Evolutionary conservation across 2,888 invertebrate genomes (phyloP).

Genomic region (Lithophane leautieri): DNA sequence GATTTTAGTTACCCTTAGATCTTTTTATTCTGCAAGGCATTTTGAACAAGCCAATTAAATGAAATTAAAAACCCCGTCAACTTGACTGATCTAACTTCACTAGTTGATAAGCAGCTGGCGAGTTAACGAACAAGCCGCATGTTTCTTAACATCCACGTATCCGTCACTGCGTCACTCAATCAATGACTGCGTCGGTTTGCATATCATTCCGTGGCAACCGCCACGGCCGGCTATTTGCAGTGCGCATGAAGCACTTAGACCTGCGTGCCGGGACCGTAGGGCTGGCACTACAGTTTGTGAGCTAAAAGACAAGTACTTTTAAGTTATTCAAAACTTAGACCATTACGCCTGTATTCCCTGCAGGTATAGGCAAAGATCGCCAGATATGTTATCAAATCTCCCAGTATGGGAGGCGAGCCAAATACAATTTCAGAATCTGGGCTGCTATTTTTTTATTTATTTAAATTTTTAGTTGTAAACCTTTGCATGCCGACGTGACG

Average conservation of each 20-base stretch:
- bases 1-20: not conserved
- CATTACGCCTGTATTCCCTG: not conserved
- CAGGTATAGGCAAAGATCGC: too few species aligned
- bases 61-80: not conserved
- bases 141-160: too few species aligned
- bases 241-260: not conserved
- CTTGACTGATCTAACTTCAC: not conserved
- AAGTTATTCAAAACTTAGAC: not conserved
- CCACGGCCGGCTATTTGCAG: constrained; percentile 9
- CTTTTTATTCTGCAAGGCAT: not conserved
- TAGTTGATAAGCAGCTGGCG: not conserved
- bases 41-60: not conserved
- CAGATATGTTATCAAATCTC: not conserved
- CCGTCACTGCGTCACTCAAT: too few species aligned
- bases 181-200: constrained; percentile 2
- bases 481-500: too few species aligned
- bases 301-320: not conserved
- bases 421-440: not conserved
- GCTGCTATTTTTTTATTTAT: too few species aligned
- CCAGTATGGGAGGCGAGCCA: not conserved
- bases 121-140: not conserved
- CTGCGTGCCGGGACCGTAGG: constrained; percentile 11
- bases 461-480: too few species aligned
- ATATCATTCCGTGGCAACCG: not conserved
- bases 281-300: not conserved